Percentiles rank a stretch among this genome's conserved stretches.
Conservation (phyloP, 2,113 vertebrate species). For the Synchiropus splendidus region DNA sequence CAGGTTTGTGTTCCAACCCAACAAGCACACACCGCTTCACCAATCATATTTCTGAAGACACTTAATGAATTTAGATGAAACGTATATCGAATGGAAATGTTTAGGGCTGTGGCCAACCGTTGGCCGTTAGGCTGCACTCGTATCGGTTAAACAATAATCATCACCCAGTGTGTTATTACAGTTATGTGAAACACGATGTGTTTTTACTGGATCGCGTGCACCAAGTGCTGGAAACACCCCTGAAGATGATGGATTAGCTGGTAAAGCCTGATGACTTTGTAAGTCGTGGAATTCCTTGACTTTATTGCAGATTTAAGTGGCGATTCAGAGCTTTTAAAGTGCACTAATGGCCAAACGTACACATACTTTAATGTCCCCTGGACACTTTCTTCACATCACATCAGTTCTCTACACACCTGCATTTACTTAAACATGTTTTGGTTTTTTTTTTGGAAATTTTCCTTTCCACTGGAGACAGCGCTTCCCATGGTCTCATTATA, state of each 20-base stretch:
- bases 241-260: constrained; percentile 30
- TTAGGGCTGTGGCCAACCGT: no score
- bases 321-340: constrained; percentile 43
- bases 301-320: constrained; percentile 43
- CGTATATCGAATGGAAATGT: no score
- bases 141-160: no score
- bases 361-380: constrained; percentile 18
- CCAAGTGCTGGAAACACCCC: constrained; percentile 12
- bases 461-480: constrained; percentile 8
- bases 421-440: constrained; percentile 12
- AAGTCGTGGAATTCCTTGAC: constrained; percentile 34
- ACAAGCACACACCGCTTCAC: no score
- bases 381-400: constrained; percentile 19
- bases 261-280: constrained; percentile 33
- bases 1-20: background rate
- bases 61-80: no score
- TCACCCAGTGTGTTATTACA: constrained; percentile 1
- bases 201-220: constrained; percentile 1
- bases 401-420: constrained; percentile 17
- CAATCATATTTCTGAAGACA: no score
- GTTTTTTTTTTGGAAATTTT: constrained; percentile 15
- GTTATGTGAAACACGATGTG: constrained; percentile 3
- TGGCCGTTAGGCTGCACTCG: no score
- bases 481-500: constrained; percentile 41
- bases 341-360: constrained; percentile 43